Conservation (phyloP, 2,113 vertebrate species). For the Tupaia tana region DNA sequence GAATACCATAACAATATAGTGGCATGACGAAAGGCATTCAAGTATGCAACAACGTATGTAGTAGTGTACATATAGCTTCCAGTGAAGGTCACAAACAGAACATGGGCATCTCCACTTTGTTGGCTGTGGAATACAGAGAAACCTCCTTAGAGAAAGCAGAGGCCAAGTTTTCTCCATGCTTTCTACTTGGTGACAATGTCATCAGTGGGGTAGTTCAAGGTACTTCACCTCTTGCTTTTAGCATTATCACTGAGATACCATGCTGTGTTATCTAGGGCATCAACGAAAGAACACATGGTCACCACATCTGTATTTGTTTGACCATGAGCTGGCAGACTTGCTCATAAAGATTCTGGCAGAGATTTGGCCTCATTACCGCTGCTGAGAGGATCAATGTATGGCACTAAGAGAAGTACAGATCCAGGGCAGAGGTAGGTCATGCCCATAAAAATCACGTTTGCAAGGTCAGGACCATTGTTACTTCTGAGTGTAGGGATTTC, state of each 20-base stretch:
- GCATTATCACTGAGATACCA: neutral
- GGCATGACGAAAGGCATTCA: conserved; percentile 5
- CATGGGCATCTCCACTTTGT: conserved; percentile 62
- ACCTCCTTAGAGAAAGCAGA: conserved; percentile 40
- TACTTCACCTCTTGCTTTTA: conserved; percentile 59
- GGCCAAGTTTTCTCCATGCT: conserved; percentile 66
- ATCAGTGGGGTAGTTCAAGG: conserved; percentile 26
- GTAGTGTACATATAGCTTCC: conserved; percentile 14
- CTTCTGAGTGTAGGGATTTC: conserved; percentile 89
- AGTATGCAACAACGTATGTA: neutral
- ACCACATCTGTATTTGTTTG: conserved; percentile 63
- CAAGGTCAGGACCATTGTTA: conserved; percentile 89
- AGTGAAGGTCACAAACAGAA: conserved; percentile 70
- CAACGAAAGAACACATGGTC: conserved; percentile 90
- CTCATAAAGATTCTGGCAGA: conserved; percentile 48
- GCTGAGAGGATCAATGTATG: conserved; percentile 63
- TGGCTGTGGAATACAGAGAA: conserved; percentile 55
- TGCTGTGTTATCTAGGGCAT: conserved; percentile 33
- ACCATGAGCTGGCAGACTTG: conserved; percentile 68
- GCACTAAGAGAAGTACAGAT: conserved; percentile 72
- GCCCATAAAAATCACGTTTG: conserved; percentile 90
- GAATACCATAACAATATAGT: conserved; percentile 82
- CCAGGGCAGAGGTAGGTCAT: conserved; percentile 83
- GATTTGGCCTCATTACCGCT: conserved; percentile 43
- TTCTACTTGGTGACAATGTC: conserved; percentile 47